A percentile compares a stretch with the other conserved stretches of the same genome.
Evolutionary conservation across 2,797 vertebrate genomes (phyloP).

Genomic region (Typhlichthys eigenmanni): DNA sequence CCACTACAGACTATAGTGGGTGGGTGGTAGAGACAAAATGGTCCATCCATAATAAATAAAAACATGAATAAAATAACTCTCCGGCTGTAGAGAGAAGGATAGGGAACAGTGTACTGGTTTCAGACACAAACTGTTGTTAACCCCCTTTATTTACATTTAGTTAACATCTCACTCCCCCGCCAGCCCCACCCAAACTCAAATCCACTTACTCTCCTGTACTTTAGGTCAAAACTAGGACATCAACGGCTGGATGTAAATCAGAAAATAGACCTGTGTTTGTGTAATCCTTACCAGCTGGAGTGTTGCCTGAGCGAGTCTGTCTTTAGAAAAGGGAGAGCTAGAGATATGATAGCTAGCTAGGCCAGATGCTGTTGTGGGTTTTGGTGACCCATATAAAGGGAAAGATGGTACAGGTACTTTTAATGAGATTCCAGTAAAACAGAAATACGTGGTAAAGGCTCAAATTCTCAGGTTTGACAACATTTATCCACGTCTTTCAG

Average conservation of each 20-base stretch:
- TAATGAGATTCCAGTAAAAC: constrained; percentile 63
- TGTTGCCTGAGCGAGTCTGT: constrained; percentile 6
- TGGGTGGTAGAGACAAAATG: not conserved
- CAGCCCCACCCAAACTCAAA: not conserved
- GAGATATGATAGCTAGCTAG: constrained; percentile 37
- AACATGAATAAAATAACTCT: not conserved
- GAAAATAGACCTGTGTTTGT: constrained; percentile 58
- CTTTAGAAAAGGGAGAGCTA: constrained; percentile 1
- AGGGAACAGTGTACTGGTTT: constrained; percentile 7
- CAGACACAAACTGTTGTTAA: no score
- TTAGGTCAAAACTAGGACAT: constrained; percentile 57
- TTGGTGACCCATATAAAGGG: constrained; percentile 77
- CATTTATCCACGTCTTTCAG: not conserved
- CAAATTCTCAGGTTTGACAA: not conserved
- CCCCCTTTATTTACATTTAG: no score
- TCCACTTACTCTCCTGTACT: constrained; percentile 17
- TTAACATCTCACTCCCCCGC: no score
- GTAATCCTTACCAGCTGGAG: constrained; percentile 77
- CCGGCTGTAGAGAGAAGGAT: not conserved
- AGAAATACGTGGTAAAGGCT: constrained; percentile 51
- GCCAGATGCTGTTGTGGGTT: constrained; percentile 73
- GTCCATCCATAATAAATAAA: no score
- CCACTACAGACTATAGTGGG: no score
- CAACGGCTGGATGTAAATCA: constrained; percentile 54
- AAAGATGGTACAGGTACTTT: constrained; percentile 60